Base-by-base conservation (phyloP, 2,797 vertebrate genomes). In the Sphenodon punctatus region DNA sequence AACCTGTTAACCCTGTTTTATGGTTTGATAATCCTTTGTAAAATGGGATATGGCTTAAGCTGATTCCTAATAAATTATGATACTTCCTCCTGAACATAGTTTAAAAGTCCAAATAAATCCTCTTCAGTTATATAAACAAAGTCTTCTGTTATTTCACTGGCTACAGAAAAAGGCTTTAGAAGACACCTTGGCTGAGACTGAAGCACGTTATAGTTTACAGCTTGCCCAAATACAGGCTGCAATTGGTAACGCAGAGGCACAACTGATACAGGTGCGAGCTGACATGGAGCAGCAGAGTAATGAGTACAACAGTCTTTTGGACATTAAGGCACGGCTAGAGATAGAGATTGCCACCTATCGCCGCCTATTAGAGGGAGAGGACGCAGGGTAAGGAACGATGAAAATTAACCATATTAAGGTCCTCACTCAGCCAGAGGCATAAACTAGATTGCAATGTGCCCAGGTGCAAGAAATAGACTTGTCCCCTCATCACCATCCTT, bases 361-460 rank as follows among this genome's bases (percentile, higher is more conserved):
- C 8, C 87, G 75, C n/a, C 93, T 97, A 68, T 94, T 97, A 76
- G 95, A 96, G 56, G 95, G 94, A 67, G 94, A 95, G 45, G 94
- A 95, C 14, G 14, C 1, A 25, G 7, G 17, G 95, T 96, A 78
- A 95, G 93, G 39, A 38, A 36, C 55, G n/a, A n/a, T 23, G 12
- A 65, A 22, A 16, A 11, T 1, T 32, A n/a, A n/a, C n/a, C n/a
- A n/a, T n/a, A n/a, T n/a, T n/a, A n/a, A n/a, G n/a, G n/a, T n/a
- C n/a, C n/a, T n/a, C n/a, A n/a, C n/a, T n/a, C n/a, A n/a, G n/a
- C n/a, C n/a, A n/a, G n/a, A n/a, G n/a, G n/a, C n/a, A n/a, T n/a
- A n/a, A n/a, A n/a, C n/a, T n/a, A n/a, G n/a, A n/a, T n/a, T n/a
- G n/a, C n/a, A n/a, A n/a, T n/a, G n/a, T n/a, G n/a, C n/a, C n/a